These are phyloP conservation scores for Sarcophaga caerulescens DNA, from an alignment of 2,888 invertebrate species.

Conservation along the genomic window DNA sequence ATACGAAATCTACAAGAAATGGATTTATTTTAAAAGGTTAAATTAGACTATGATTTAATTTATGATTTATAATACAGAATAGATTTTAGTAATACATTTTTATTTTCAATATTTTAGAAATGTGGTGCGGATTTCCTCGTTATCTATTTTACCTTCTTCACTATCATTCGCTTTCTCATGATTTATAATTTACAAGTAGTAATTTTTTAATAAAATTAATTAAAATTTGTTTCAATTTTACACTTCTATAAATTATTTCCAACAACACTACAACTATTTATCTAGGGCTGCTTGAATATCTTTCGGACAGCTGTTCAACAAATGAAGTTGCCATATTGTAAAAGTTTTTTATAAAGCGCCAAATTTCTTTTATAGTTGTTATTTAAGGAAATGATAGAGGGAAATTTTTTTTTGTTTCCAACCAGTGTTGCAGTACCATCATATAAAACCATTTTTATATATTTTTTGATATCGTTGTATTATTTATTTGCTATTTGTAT, in stretches of 20 bases:
- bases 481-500: too few relatives aligned
- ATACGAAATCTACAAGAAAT: conserved; percentile 56
- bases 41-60: conserved; percentile 5
- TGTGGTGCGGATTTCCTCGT: background rate
- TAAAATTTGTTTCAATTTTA: background rate
- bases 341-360: too few relatives aligned
- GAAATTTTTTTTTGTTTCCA: background rate
- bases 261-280: background rate
- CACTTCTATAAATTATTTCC: background rate
- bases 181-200: background rate
- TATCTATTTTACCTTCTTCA: conserved; percentile 60
- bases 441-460: too few relatives aligned
- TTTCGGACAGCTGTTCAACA: too few relatives aligned
- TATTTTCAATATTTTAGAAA: too few relatives aligned
- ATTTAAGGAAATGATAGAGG: too few relatives aligned
- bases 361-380: too few relatives aligned
- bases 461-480: too few relatives aligned
- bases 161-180: conserved; percentile 56
- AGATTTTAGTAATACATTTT: background rate
- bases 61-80: background rate
- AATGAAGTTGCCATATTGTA: too few relatives aligned
- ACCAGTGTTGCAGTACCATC: background rate
- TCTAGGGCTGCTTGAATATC: conserved; percentile 11
- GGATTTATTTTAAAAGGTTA: conserved; percentile 43
- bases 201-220: background rate